A percentile compares a stretch with the other conserved stretches of the same genome.
Evolutionary conservation across 2,888 invertebrate genomes (phyloP).

Genomic region (Gisinianus flammeolus): DNA sequence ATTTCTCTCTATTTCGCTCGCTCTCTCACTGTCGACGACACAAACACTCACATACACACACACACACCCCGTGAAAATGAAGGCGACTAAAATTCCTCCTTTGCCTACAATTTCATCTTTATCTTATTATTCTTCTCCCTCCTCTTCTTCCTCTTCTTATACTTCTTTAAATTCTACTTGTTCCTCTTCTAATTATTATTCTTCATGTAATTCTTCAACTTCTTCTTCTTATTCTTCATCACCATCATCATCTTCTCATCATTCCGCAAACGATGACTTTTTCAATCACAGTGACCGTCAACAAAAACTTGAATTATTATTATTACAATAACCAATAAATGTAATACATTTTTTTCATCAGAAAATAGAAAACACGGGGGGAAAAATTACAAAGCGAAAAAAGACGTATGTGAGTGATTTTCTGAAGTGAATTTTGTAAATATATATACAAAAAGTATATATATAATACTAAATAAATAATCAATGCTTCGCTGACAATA

Average conservation of each 20-base stretch:
- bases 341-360: too few relatives aligned
- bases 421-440: too few relatives aligned
- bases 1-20: neutral
- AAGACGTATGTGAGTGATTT: too few relatives aligned
- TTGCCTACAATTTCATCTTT: conserved; percentile 9
- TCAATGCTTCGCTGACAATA: too few relatives aligned
- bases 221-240: neutral
- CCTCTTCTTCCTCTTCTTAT: conserved; percentile 5
- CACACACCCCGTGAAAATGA: conserved; percentile 41
- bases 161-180: conserved; percentile 12
- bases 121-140: conserved; percentile 11
- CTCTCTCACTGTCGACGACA: conserved; percentile 2
- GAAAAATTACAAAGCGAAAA: too few relatives aligned
- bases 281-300: too few relatives aligned
- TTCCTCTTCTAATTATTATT: conserved; percentile 14
- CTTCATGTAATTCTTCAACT: neutral
- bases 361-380: too few relatives aligned
- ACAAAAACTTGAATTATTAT: too few relatives aligned
- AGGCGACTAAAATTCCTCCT: conserved; percentile 33
- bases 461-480: too few relatives aligned
- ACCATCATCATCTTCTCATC: neutral
- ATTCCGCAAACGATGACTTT: neutral
- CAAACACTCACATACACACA: neutral
- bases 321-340: too few relatives aligned
- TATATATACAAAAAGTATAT: too few relatives aligned